A percentile compares a stretch with the other conserved stretches of the same genome.
These are phyloP conservation scores for Pangasius krempfi DNA, from an alignment of 2,797 vertebrate species.

Conservation along the genomic window DNA sequence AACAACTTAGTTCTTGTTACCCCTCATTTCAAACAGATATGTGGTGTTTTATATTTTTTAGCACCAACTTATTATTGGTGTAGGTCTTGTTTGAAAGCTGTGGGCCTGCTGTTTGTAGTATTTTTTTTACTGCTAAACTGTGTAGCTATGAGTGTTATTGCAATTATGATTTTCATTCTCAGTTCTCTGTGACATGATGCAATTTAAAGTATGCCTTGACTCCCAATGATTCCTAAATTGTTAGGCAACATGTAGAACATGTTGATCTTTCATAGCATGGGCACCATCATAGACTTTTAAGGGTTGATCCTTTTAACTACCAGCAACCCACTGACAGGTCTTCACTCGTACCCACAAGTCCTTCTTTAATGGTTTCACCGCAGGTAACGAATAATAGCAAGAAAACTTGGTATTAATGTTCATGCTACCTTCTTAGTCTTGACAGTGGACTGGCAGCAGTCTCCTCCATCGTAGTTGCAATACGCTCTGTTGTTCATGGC, in stretches of 20 bases:
- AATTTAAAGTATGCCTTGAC: background rate
- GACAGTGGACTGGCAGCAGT: constrained; percentile 96
- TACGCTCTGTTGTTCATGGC: constrained; percentile 96
- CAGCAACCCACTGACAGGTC: background rate
- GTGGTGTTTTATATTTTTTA: background rate
- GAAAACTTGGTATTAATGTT: background rate
- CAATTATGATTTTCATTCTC: background rate
- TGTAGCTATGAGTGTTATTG: background rate
- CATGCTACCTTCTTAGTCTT: constrained; percentile 90
- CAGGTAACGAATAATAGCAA: background rate
- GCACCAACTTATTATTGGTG: background rate
- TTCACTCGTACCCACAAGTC: background rate
- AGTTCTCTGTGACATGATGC: background rate
- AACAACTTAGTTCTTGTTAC: background rate
- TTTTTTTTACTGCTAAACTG: background rate
- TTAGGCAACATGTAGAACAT: background rate
- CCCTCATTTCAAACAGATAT: background rate
- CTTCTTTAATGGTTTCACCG: background rate
- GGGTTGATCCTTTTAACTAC: background rate
- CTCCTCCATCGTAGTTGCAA: constrained; percentile 96
- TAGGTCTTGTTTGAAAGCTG: background rate
- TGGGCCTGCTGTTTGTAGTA: background rate
- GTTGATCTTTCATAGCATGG: background rate
- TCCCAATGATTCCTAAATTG: background rate
- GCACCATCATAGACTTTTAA: background rate